Percentiles rank a stretch among this genome's conserved stretches.
These are phyloP conservation scores for Tigriopus californicus DNA, from an alignment of 2,888 invertebrate species.

Conservation along the genomic window DNA sequence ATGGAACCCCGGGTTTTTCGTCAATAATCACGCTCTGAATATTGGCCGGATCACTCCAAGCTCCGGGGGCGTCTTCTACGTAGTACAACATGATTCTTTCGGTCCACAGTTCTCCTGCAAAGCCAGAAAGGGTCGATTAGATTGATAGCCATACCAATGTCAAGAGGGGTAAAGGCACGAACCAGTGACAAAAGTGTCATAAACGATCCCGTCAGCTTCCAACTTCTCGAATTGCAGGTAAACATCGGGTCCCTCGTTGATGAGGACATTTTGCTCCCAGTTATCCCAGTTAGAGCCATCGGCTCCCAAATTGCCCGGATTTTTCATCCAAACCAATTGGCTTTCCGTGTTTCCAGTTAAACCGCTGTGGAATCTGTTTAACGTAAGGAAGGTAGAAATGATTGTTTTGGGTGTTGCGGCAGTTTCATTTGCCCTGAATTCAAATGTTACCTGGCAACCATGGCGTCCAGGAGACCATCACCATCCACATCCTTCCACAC, in stretches of 20 bases:
- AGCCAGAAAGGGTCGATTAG: too few species aligned
- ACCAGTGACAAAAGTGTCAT: not conserved
- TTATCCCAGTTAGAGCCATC: not conserved
- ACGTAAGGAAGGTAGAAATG: too few species aligned
- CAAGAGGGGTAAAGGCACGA: not conserved
- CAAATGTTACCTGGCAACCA: constrained; percentile 21
- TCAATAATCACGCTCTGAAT: constrained; percentile 20
- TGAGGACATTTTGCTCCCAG: not conserved
- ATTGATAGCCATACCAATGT: too few species aligned
- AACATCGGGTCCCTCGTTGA: constrained; percentile 8
- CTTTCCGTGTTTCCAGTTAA: not conserved
- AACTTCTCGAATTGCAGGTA: not conserved
- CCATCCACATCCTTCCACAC: constrained; percentile 23
- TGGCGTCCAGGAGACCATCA: constrained; percentile 23
- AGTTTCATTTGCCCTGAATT: too few species aligned
- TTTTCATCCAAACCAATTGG: constrained; percentile 15
- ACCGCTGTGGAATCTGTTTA: not conserved
- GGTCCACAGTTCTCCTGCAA: not conserved
- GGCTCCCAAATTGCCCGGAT: not conserved
- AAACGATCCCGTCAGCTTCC: not conserved
- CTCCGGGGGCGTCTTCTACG: not conserved
- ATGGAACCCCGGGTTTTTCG: constrained; percentile 22
- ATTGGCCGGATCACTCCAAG: not conserved
- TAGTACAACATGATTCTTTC: constrained; percentile 12
- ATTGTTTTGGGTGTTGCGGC: too few species aligned